Evolutionary conservation across 2,888 invertebrate genomes (phyloP).

Genomic region (Melitaea athalia): DNA sequence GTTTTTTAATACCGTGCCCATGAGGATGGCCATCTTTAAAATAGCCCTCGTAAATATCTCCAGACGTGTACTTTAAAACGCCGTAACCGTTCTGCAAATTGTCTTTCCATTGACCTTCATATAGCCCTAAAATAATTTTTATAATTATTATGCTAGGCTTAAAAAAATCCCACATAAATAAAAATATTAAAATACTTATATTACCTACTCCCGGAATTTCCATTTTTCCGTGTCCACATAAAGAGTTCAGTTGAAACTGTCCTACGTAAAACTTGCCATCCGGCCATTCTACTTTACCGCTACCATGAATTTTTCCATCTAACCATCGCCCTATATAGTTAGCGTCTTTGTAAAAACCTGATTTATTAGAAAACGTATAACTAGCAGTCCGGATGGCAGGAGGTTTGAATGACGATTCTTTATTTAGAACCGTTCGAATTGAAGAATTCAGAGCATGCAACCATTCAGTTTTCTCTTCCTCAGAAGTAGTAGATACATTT

Average conservation of each 20-base stretch:
- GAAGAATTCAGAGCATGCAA: slow-evolving; percentile 88
- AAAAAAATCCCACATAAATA: neutral
- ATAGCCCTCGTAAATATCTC: slow-evolving; percentile 92
- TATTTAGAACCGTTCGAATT: slow-evolving; percentile 86
- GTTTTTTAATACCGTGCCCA: slow-evolving; percentile 92
- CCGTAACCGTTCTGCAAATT: slow-evolving; percentile 93
- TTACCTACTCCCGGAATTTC: slow-evolving; percentile 84
- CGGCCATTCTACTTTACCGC: slow-evolving; percentile 90
- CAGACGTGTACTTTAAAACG: slow-evolving; percentile 87
- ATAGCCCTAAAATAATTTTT: slow-evolving; percentile 78
- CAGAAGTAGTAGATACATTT: slow-evolving; percentile 84
- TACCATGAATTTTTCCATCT: slow-evolving; percentile 91
- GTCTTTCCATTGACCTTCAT: slow-evolving; percentile 91
- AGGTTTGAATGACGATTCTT: slow-evolving; percentile 84
- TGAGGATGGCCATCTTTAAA: slow-evolving; percentile 92
- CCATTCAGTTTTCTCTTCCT: slow-evolving; percentile 91
- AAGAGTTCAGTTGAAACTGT: slow-evolving; percentile 88
- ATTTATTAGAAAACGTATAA: slow-evolving; percentile 87
- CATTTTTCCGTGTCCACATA: slow-evolving; percentile 88
- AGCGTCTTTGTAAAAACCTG: slow-evolving; percentile 87
- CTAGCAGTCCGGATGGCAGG: slow-evolving; percentile 87
- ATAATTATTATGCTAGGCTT: neutral
- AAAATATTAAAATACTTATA: neutral
- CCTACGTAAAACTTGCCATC: slow-evolving; percentile 92
- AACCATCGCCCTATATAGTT: slow-evolving; percentile 91